Conservation (phyloP, 1,140 invertebrate genomes). For the Papilio polyxenes region DNA sequence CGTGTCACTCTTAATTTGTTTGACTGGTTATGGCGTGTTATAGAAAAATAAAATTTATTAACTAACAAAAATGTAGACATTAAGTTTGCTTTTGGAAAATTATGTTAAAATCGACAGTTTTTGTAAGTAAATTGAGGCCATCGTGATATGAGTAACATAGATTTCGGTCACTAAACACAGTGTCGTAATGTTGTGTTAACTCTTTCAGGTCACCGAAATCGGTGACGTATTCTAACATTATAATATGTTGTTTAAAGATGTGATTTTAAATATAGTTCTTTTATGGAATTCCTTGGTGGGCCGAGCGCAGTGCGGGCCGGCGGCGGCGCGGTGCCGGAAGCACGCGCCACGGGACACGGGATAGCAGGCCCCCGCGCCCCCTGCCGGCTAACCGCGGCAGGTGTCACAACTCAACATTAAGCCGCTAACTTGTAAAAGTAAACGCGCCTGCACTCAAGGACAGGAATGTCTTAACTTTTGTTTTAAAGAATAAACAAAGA, state of each 20-base stretch:
- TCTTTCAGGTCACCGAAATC: neutral
- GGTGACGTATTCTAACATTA: neutral
- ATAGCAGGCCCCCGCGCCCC: neutral
- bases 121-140: neutral
- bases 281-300: constrained; percentile 6
- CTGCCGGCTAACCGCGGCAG: neutral
- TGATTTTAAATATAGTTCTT: neutral
- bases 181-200: neutral
- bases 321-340: constrained; percentile 41
- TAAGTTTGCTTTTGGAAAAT: neutral
- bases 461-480: constrained; percentile 1
- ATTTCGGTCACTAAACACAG: neutral
- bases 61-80: neutral
- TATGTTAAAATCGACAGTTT: neutral
- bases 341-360: constrained; percentile 43
- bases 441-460: neutral
- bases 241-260: too few species aligned
- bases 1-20: neutral
- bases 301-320: neutral
- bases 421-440: neutral
- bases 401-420: constrained; percentile 11
- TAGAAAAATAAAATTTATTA: neutral
- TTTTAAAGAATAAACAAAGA: neutral
- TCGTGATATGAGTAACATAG: neutral
- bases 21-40: neutral